Conservation (phyloP, 2,113 vertebrate species). For the Dromiciops gliroides region DNA sequence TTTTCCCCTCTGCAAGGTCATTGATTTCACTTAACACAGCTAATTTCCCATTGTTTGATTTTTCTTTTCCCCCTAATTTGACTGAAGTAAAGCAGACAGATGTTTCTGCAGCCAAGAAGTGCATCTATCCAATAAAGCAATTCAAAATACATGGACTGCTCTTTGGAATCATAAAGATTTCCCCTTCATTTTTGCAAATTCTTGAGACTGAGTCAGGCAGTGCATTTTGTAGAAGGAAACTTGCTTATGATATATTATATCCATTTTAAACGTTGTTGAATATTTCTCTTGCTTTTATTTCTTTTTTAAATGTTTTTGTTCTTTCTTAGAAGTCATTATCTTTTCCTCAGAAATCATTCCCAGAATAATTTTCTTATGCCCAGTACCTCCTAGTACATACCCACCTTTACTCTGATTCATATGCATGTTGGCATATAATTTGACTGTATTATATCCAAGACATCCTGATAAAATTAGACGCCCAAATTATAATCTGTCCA, state of each 20-base stretch:
- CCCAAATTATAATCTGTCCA: not conserved
- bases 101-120: not conserved
- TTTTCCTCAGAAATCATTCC: conserved; percentile 41
- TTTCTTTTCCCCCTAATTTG: conserved; percentile 65
- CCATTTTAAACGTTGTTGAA: conserved; percentile 7
- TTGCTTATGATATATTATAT: not conserved
- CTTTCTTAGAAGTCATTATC: conserved; percentile 9
- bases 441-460: conserved; percentile 24
- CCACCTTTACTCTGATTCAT: conserved; percentile 13
- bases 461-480: not conserved
- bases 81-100: conserved; percentile 64
- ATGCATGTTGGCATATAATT: conserved; percentile 50
- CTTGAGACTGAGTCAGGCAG: conserved; percentile 12
- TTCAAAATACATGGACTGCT: conserved; percentile 49
- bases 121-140: conserved; percentile 54
- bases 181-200: conserved; percentile 42
- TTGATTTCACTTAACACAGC: conserved; percentile 1
- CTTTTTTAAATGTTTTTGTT: not conserved
- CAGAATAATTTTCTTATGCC: not conserved
- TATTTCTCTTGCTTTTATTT: conserved; percentile 54
- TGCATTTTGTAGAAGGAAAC: conserved; percentile 33
- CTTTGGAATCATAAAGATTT: conserved; percentile 51
- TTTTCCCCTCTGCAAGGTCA: not conserved
- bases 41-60: conserved; percentile 61
- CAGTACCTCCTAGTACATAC: not conserved